These are phyloP conservation scores for Laupala kohalensis DNA, from an alignment of 1,140 invertebrate species.

Conservation along the genomic window DNA sequence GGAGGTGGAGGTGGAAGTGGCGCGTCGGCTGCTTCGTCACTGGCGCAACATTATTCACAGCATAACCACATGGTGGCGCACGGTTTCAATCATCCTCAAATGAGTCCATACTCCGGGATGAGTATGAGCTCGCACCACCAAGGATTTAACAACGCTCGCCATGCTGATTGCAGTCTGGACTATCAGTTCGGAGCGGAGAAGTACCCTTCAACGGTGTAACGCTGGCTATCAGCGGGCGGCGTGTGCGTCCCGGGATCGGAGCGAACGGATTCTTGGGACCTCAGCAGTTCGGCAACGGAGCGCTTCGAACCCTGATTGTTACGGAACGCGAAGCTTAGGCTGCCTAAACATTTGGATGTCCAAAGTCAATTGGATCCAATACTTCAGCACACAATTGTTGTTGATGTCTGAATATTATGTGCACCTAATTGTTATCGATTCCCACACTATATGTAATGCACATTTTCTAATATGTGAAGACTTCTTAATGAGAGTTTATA, in stretches of 20 bases:
- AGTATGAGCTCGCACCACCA: not conserved
- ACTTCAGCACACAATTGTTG: not conserved
- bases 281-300: too few species aligned
- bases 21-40: not conserved
- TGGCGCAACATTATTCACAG: not conserved
- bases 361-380: too few species aligned
- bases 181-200: constrained; percentile 6
- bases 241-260: too few species aligned
- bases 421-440: too few species aligned
- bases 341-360: too few species aligned
- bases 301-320: too few species aligned
- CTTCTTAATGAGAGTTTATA: not conserved
- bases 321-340: too few species aligned
- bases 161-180: constrained; percentile 7
- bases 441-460: too few species aligned
- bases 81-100: constrained; percentile 5
- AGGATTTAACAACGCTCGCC: constrained; percentile 2
- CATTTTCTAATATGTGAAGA: too few species aligned
- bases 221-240: not conserved
- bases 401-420: not conserved
- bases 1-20: not conserved
- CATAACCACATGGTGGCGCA: constrained; percentile 5
- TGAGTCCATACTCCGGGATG: not conserved
- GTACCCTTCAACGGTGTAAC: constrained; percentile 9
- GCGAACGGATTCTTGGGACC: too few species aligned